Evolutionary conservation across 2,888 invertebrate species (phyloP), one percentile per base, ranked within the genome.

Genomic region (Cybosia mesomella): DNA sequence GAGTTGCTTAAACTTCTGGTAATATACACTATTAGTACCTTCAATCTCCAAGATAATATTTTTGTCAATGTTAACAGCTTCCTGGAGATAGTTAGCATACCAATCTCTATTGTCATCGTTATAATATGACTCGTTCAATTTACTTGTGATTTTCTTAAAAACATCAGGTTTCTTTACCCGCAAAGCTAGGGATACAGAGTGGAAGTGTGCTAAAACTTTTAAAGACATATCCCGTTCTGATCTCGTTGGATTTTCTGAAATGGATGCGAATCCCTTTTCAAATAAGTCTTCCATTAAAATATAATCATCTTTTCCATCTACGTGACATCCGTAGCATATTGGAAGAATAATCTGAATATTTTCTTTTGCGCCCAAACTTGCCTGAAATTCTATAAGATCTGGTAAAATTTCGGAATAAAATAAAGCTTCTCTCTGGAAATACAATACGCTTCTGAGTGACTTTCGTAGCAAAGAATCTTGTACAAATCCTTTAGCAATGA

Each of bases 201-300:
- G 91, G 11, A 90, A 76, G 76, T 91, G 91, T 8, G 89, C 89
- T n/a, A 91, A 72, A 0, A 81, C 75, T 66, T 83, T 86, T 5
- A 91, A 74, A 13, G 79, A 83, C 24, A 74, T 65, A 66, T 90
- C 81, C 70, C 83, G 83, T 71, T 89, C 83, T 3, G 64, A 53
- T 61, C 72, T 64, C 7, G 83, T 83, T 18, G 86, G 85, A 62
- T 71, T 68, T 66, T 73, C 77, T 2, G 83, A 68, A n/a, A 88
- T 66, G 5, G 87, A 67, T 21, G n/a, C 32, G 65, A 77, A 88
- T 58, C 78, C 67, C 5, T 67, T 79, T 34, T 87, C 87, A n/a
- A 76, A 66, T 28, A 91, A 71, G 71, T 91, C 91, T 76, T 89
- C 89, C 70, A 89, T 75, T 22, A 91, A 61, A 66, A 91, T 85